Percentiles rank a stretch among this genome's conserved stretches.
phyloP scores from a whole-genome alignment of 2,888 invertebrate species.

The Omphaloscelis lunosa region DNA sequence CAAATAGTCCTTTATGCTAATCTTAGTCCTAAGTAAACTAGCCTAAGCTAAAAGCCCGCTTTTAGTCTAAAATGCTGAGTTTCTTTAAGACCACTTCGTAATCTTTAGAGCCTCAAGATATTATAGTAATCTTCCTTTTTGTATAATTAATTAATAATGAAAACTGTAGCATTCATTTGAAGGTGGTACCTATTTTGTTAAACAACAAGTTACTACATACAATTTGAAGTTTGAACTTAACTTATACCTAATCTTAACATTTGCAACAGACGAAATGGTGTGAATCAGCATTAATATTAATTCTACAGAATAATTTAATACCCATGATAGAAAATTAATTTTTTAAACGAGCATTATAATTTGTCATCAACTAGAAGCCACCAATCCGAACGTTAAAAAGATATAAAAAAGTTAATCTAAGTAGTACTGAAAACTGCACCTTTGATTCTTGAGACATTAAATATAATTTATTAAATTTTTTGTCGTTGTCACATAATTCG shows the following conservation, averaged over 20 bases:
- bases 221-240: neutral
- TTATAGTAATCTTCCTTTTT: conserved; percentile 33
- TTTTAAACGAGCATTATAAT: conserved; percentile 42
- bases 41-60: conserved; percentile 33
- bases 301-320: conserved; percentile 19
- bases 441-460: conserved; percentile 39
- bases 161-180: neutral
- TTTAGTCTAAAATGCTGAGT: conserved; percentile 21
- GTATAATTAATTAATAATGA: conserved; percentile 31
- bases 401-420: conserved; percentile 50
- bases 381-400: conserved; percentile 36
- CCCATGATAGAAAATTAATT: conserved; percentile 31
- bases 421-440: conserved; percentile 54
- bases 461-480: conserved; percentile 43
- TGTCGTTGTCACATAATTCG: conserved; percentile 26
- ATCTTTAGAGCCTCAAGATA: conserved; percentile 25
- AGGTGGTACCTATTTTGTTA: neutral
- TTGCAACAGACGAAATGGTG: neutral
- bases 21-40: conserved; percentile 50
- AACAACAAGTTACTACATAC: neutral
- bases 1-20: conserved; percentile 46
- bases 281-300: neutral
- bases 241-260: neutral
- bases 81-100: conserved; percentile 28
- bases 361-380: conserved; percentile 48